Percentiles rank a stretch among this genome's conserved stretches.
Conservation (phyloP, 2,797 vertebrate species). For the Eptatretus atami region DNA sequence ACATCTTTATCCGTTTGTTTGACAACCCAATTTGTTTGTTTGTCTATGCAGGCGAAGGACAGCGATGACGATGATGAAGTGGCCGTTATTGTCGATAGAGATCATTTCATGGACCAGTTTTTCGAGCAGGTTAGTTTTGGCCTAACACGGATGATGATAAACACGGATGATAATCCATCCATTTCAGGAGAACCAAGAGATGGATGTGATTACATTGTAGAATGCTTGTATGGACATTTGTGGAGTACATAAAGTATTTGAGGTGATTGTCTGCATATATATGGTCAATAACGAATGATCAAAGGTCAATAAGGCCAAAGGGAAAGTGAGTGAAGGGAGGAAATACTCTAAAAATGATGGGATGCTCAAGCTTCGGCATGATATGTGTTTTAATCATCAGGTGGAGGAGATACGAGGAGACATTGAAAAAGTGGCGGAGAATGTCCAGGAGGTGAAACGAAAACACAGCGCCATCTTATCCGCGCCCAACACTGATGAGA, state of each 20-base stretch:
- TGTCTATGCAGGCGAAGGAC: conserved; percentile 37
- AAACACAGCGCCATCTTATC: conserved; percentile 77
- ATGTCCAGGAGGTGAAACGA: conserved; percentile 79
- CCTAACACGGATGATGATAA: neutral
- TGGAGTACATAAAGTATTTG: too few relatives aligned
- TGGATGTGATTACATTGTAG: too few relatives aligned
- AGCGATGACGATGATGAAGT: conserved; percentile 73
- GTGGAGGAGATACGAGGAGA: conserved; percentile 75
- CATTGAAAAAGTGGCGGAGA: conserved; percentile 60
- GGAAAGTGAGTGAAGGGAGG: too few relatives aligned
- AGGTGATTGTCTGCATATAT: too few relatives aligned
- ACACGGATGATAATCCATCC: too few relatives aligned
- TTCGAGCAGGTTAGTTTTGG: conserved; percentile 39
- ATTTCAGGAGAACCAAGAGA: too few relatives aligned
- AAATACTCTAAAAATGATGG: too few relatives aligned
- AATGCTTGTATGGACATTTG: too few relatives aligned
- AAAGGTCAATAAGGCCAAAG: too few relatives aligned
- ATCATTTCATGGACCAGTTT: conserved; percentile 82
- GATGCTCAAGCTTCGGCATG: too few relatives aligned
- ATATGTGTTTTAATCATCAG: conserved; percentile 13
- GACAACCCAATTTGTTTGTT: neutral
- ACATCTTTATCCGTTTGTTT: too few relatives aligned
- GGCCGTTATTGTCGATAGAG: conserved; percentile 54
- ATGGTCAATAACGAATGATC: too few relatives aligned
- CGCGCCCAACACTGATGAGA: conserved; percentile 52